These are phyloP conservation scores for Anthophora plumipes DNA, from an alignment of 2,888 invertebrate species.

Conservation along the genomic window DNA sequence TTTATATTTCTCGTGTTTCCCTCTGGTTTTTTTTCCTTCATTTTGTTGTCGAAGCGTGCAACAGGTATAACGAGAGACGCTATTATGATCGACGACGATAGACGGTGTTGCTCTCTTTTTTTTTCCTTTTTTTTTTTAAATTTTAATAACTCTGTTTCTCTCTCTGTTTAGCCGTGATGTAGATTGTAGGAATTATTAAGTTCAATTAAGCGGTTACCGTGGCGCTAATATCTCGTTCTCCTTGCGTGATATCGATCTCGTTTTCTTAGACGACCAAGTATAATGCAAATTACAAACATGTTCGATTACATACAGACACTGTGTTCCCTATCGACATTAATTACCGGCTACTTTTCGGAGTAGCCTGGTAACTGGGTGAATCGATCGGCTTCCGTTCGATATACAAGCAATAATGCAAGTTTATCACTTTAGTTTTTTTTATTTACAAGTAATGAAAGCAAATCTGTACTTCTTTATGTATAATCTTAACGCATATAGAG, in stretches of 20 bases:
- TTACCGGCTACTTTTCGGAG: constrained; percentile 17
- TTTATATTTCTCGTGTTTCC: background rate
- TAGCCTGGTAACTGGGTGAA: background rate
- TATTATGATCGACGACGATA: constrained; percentile 9
- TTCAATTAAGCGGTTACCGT: constrained; percentile 39
- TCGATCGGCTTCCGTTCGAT: background rate
- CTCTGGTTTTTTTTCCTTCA: constrained; percentile 22
- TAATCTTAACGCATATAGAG: too few relatives aligned
- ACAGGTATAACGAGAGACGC: constrained; percentile 33
- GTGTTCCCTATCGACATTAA: constrained; percentile 3
- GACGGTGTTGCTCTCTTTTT: background rate
- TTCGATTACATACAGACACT: constrained; percentile 12
- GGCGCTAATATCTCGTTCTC: constrained; percentile 32
- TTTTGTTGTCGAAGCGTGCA: constrained; percentile 1
- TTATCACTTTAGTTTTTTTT: too few relatives aligned
- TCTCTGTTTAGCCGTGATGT: background rate
- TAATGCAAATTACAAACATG: constrained; percentile 32
- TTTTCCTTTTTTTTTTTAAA: background rate
- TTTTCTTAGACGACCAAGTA: background rate
- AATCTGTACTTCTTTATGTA: too few relatives aligned
- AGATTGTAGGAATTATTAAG: constrained; percentile 32
- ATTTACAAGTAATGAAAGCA: too few relatives aligned
- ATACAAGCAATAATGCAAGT: too few relatives aligned
- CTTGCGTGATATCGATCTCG: constrained; percentile 47
- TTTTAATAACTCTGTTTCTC: too few relatives aligned